These are phyloP conservation scores for Drosophila watanabei DNA, from an alignment of 1,140 invertebrate genomes.

Conservation along the genomic window DNA sequence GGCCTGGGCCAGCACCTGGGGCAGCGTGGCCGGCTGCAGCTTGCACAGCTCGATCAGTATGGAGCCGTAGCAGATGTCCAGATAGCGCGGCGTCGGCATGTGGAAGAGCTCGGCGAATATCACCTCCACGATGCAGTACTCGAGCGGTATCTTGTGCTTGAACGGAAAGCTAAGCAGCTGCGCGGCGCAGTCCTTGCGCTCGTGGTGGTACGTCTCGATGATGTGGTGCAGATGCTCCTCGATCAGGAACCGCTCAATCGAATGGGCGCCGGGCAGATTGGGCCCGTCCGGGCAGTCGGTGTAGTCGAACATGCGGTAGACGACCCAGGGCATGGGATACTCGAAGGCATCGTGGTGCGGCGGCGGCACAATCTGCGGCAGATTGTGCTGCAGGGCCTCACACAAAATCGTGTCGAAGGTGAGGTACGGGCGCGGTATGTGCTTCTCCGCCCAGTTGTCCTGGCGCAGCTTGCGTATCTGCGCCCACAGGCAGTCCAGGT, in stretches of 20 bases:
- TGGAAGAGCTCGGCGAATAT: constrained; percentile 98
- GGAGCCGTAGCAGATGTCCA: constrained; percentile 98
- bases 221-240: constrained; percentile 98
- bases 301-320: constrained; percentile 99
- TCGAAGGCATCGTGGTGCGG: constrained; percentile 95
- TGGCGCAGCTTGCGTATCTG: constrained; percentile 96
- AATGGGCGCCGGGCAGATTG: constrained; percentile 96
- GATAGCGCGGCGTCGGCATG: constrained; percentile 94
- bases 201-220: constrained; percentile 94
- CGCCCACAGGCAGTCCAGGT: constrained; percentile 98
- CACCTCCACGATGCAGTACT: constrained; percentile 99
- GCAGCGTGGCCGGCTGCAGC: constrained; percentile 97
- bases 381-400: constrained; percentile 97
- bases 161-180: constrained; percentile 96
- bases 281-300: constrained; percentile 98
- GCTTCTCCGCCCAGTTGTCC: constrained; percentile 99
- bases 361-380: constrained; percentile 95
- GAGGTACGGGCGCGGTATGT: constrained; percentile 97
- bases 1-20: constrained; percentile 98
- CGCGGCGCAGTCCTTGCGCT: constrained; percentile 97
- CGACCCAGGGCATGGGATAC: constrained; percentile 96
- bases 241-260: constrained; percentile 98
- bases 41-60: constrained; percentile 99
- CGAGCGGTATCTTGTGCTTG: constrained; percentile 97
- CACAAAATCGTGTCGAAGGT: constrained; percentile 98